phyloP scores from a whole-genome alignment of 2,888 invertebrate genomes.

The Notodonta ziczac region DNA sequence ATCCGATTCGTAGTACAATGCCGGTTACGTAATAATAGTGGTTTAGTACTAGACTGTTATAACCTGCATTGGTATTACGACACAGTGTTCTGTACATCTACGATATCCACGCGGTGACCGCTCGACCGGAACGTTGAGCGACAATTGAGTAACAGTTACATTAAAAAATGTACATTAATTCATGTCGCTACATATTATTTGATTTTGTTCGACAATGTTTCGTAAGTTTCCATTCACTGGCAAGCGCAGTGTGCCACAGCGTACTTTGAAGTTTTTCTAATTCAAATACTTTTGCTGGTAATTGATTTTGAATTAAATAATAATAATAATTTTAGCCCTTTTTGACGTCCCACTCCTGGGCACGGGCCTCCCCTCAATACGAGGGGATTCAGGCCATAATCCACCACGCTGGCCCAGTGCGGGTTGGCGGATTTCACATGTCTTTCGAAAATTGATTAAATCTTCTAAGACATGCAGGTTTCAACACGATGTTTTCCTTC shows the following conservation, averaged over 20 bases:
- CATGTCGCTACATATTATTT: slow-evolving; percentile 25
- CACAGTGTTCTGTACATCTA: slow-evolving; percentile 47
- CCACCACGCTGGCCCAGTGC: too few relatives aligned
- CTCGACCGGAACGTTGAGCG: slow-evolving; percentile 22
- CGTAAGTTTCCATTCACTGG: slow-evolving; percentile 12
- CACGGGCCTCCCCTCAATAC: too few relatives aligned
- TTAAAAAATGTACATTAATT: slow-evolving; percentile 34
- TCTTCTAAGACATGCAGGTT: too few relatives aligned
- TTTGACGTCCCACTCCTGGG: too few relatives aligned
- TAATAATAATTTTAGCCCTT: too few relatives aligned
- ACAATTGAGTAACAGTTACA: slow-evolving; percentile 35
- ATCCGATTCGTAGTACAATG: slow-evolving; percentile 45
- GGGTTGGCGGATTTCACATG: too few relatives aligned
- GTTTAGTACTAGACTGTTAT: slow-evolving; percentile 45
- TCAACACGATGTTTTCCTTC: too few relatives aligned
- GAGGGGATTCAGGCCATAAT: too few relatives aligned
- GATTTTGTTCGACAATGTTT: slow-evolving; percentile 16
- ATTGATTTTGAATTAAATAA: too few relatives aligned
- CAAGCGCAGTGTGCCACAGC: not conserved
- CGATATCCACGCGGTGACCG: slow-evolving; percentile 41
- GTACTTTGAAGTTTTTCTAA: not conserved
- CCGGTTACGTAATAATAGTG: slow-evolving; percentile 39
- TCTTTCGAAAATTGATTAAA: too few relatives aligned
- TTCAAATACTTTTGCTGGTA: not conserved
- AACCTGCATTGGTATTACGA: slow-evolving; percentile 52